phyloP scores from a whole-genome alignment of 2,888 invertebrate species.

The Bellardia pandia region DNA sequence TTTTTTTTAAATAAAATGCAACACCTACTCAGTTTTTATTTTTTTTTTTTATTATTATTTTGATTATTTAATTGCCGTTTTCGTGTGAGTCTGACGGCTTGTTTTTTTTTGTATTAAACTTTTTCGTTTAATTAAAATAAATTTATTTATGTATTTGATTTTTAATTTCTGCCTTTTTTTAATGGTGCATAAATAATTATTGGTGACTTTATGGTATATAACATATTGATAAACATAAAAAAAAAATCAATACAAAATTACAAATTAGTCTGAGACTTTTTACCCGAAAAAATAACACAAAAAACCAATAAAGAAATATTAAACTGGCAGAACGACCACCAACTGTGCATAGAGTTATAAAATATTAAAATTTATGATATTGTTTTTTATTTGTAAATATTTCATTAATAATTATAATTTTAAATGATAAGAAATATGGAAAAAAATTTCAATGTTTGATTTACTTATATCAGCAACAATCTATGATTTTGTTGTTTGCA shows the following conservation, averaged over 20 bases:
- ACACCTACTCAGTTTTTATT: slow-evolving; percentile 28
- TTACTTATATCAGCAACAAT: too few species aligned
- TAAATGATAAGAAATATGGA: neutral
- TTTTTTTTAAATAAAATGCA: neutral
- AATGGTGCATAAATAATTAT: slow-evolving; percentile 11
- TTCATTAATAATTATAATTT: neutral
- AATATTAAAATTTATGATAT: neutral
- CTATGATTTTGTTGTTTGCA: too few species aligned
- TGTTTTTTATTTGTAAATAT: neutral
- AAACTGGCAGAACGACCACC: slow-evolving; percentile 32
- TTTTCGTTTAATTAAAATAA: neutral
- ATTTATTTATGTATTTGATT: slow-evolving; percentile 41
- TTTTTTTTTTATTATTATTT: neutral
- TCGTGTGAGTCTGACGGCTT: neutral
- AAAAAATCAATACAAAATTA: neutral
- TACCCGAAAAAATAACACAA: neutral
- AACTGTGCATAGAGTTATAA: slow-evolving; percentile 6
- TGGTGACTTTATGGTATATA: slow-evolving; percentile 15
- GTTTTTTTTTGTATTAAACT: neutral
- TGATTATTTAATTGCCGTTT: slow-evolving; percentile 33
- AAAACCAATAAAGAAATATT: neutral
- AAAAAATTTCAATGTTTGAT: too few species aligned
- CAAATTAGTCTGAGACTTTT: neutral
- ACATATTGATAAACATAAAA: neutral
- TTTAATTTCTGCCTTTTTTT: slow-evolving; percentile 7